Base-by-base conservation (phyloP, 2,113 vertebrate species). In the Pterocles gutturalis region DNA sequence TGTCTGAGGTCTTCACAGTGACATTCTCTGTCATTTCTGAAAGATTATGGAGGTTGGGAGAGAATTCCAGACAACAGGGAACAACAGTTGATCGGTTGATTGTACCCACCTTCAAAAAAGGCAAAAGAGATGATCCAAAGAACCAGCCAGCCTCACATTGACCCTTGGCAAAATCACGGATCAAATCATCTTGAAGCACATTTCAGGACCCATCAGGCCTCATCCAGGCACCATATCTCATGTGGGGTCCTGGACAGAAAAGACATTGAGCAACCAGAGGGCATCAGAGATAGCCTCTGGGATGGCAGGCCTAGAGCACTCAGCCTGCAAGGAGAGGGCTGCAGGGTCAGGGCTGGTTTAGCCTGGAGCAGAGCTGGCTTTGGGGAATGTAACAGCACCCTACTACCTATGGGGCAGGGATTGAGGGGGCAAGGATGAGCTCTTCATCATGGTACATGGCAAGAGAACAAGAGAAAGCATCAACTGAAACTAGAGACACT, bases 401-500 rank as follows among this genome's bases (percentile, higher is more conserved):
- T 1, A 1, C 4, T 17, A 36, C 9, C 17, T 33, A 11, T 13
- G 11, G 4, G 11, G 31, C 34, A 65, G 20, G 10, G 16, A 34
- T 12, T 64, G 49, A 43, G 34, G 29, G 8, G 3, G 2, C 48
- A 70, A 11, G 57, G 19, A 8, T 64, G 4, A 13, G 13, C 2
- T 57, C 12, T 71, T 72, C n/a, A 53, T 46, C 53, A 7, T 17
- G 8, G 22, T 51, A 51, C 29, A 24, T 65, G 29, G 16, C 29
- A 41, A 31, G 10, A 31, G 5, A 14, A 17, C 25, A 73, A 41
- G 12, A 31, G 16, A 22, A 17, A 75, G 26, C 38, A 55, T 26
- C 60, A 65, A 28, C 17, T 75, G 18, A 51, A 75, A 22, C 17
- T 10, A 28, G 53, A 66, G 33, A 60, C 18, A 12, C 17, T 48